These are phyloP conservation scores for Acheta domesticus DNA, from an alignment of 2,888 invertebrate genomes.

Conservation along the genomic window DNA sequence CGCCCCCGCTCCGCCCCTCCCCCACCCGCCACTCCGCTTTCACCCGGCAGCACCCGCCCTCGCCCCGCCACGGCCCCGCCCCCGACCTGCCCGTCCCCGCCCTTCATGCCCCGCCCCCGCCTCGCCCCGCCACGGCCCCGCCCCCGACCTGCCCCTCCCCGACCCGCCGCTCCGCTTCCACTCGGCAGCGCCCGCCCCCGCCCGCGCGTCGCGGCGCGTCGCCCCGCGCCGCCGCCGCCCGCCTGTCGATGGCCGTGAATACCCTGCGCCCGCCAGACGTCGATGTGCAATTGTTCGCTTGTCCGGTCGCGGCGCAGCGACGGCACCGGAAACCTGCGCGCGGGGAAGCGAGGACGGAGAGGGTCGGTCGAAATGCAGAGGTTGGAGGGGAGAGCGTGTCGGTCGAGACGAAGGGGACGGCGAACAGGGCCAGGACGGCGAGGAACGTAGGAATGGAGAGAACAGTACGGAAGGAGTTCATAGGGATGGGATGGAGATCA, in stretches of 20 bases:
- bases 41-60: too few relatives aligned
- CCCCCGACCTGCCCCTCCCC: too few relatives aligned
- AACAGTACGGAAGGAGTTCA: too few relatives aligned
- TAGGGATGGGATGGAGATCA: too few relatives aligned
- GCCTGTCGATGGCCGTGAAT: not conserved
- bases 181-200: not conserved
- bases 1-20: too few relatives aligned
- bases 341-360: not conserved
- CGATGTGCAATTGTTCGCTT: slow-evolving; percentile 9
- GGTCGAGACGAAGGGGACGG: not conserved
- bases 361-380: not conserved
- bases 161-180: too few relatives aligned
- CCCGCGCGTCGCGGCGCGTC: not conserved
- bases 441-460: not conserved
- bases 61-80: too few relatives aligned
- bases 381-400: not conserved
- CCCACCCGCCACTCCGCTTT: too few relatives aligned
- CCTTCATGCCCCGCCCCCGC: not conserved
- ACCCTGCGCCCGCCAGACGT: not conserved
- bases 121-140: not conserved
- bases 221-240: not conserved
- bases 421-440: not conserved
- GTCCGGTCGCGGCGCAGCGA: not conserved
- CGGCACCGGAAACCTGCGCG: not conserved
- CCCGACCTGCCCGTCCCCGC: too few relatives aligned